Conservation (phyloP, 2,888 invertebrate species). For the Opisthograptis luteolata region DNA sequence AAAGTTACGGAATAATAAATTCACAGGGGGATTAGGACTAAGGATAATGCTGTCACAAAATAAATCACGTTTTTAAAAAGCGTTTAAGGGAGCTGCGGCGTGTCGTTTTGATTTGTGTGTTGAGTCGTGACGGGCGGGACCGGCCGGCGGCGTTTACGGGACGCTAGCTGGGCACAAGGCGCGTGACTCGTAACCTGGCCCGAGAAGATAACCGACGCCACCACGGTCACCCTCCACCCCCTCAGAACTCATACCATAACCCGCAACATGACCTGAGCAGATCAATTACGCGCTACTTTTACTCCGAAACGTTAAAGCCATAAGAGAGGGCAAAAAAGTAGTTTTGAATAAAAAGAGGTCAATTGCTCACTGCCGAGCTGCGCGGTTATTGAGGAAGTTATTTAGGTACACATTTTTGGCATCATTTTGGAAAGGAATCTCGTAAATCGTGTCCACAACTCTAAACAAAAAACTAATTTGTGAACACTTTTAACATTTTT, state of each 20-base stretch:
- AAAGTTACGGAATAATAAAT: constrained; percentile 72
- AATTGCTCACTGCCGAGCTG: constrained; percentile 27
- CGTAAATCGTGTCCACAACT: constrained; percentile 13
- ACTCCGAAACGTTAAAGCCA: constrained; percentile 30
- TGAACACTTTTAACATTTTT: constrained; percentile 7
- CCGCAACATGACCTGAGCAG: constrained; percentile 22
- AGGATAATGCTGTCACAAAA: constrained; percentile 68
- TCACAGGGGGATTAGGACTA: constrained; percentile 68
- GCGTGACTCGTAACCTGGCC: constrained; percentile 48
- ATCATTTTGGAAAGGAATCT: constrained; percentile 15
- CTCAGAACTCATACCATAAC: constrained; percentile 6
- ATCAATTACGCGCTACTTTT: constrained; percentile 37
- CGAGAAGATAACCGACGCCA: constrained; percentile 55
- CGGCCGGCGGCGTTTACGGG: constrained; percentile 29
- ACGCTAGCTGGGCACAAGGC: constrained; percentile 17
- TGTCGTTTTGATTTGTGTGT: constrained; percentile 63
- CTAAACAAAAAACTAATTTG: constrained; percentile 19
- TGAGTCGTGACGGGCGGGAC: constrained; percentile 46
- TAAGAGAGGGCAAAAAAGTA: constrained; percentile 35
- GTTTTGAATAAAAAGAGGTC: constrained; percentile 39
- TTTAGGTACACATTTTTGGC: constrained; percentile 21
- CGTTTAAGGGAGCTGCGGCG: constrained; percentile 63
- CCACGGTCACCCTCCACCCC: constrained; percentile 2
- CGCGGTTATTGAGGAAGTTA: constrained; percentile 25
- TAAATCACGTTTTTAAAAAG: constrained; percentile 71